Evolutionary conservation across 2,113 vertebrate genomes (phyloP).

Genomic region (Willisornis vidua): DNA sequence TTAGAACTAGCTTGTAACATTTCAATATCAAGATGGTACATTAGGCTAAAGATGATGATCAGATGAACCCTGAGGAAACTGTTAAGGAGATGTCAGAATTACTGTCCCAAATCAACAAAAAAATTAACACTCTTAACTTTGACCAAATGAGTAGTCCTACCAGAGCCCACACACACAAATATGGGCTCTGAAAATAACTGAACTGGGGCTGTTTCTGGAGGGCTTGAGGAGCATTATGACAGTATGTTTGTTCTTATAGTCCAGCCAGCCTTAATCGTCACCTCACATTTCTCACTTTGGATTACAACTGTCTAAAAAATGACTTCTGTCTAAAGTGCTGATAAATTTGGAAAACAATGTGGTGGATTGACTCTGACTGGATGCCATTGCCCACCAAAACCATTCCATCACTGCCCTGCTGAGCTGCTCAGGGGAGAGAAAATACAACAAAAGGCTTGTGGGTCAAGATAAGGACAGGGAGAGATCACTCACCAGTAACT

Average conservation of each 20-base stretch:
- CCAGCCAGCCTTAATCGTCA: neutral
- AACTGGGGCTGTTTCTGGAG: neutral
- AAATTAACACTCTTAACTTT: neutral
- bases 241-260: neutral
- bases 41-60: neutral
- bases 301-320: neutral
- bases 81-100: neutral
- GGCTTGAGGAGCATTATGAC: neutral
- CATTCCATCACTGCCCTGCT: neutral
- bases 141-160: neutral
- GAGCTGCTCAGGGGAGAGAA: neutral
- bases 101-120: neutral
- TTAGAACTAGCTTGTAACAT: neutral
- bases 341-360: neutral
- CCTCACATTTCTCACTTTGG: neutral
- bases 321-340: neutral
- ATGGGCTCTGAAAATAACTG: neutral
- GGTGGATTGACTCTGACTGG: neutral
- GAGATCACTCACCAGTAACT: neutral
- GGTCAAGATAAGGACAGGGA: neutral
- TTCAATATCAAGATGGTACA: neutral
- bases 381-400: neutral
- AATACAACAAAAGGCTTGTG: fast-evolving
- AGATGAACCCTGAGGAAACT: neutral
- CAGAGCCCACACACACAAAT: neutral